Conservation (phyloP, 2,888 invertebrate genomes). For the Leucoptera coffeella region DNA sequence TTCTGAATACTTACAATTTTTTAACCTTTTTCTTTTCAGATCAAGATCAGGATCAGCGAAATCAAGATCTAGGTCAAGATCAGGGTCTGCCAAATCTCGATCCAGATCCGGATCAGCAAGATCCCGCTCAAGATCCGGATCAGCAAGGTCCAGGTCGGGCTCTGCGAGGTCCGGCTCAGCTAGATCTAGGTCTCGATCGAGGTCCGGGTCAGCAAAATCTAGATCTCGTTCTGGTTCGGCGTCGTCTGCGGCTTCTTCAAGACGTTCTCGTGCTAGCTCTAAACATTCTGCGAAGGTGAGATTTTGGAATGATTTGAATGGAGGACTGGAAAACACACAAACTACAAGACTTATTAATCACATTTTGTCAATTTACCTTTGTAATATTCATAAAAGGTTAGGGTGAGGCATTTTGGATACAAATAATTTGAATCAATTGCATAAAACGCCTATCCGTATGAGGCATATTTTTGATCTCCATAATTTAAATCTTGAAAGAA, state of each 20-base stretch:
- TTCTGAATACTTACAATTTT: too few relatives aligned
- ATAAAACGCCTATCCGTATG: too few relatives aligned
- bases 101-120: conserved; percentile 12
- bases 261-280: conserved; percentile 14
- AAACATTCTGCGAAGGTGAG: conserved; percentile 20
- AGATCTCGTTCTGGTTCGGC: conserved; percentile 3
- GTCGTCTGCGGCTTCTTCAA: conserved; percentile 25
- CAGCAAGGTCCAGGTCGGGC: background rate
- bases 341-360: background rate
- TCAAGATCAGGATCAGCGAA: conserved; percentile 2
- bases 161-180: conserved; percentile 9
- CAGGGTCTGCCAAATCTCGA: conserved; percentile 12
- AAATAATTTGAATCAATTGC: background rate
- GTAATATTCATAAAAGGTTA: too few relatives aligned
- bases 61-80: conserved; percentile 5
- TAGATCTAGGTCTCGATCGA: conserved; percentile 16
- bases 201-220: too few relatives aligned
- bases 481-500: too few relatives aligned
- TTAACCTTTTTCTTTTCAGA: too few relatives aligned
- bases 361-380: too few relatives aligned
- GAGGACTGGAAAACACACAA: too few relatives aligned
- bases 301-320: conserved; percentile 1
- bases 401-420: too few relatives aligned
- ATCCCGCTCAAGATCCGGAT: background rate
- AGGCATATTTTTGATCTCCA: too few relatives aligned